phyloP scores from a whole-genome alignment of 2,888 invertebrate species.

The Linnaemya vulpina region DNA sequence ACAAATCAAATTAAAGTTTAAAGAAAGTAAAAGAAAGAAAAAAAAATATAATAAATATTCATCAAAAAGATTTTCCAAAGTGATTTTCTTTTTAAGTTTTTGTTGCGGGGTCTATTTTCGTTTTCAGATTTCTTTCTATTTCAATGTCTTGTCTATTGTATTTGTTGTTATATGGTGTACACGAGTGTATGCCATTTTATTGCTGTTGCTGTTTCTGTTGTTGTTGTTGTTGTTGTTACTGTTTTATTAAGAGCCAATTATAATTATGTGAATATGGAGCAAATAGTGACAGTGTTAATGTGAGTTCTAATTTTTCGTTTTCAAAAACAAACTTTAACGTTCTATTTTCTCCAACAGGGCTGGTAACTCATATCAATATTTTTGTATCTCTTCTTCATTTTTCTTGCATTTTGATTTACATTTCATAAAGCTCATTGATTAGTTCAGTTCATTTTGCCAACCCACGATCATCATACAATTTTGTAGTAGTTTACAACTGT shows the following conservation, averaged over 20 bases:
- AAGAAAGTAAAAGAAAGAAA: slow-evolving; percentile 24
- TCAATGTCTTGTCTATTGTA: slow-evolving; percentile 70
- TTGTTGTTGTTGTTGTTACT: slow-evolving; percentile 72
- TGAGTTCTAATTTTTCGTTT: slow-evolving; percentile 37
- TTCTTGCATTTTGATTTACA: too few relatives aligned
- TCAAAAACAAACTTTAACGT: slow-evolving; percentile 26
- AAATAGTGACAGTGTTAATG: slow-evolving; percentile 79
- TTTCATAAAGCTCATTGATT: too few relatives aligned
- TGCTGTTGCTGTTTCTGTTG: slow-evolving; percentile 72
- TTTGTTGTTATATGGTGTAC: slow-evolving; percentile 68
- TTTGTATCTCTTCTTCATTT: too few relatives aligned
- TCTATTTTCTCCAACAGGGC: background rate
- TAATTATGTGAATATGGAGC: slow-evolving; percentile 82
- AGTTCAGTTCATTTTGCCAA: too few relatives aligned
- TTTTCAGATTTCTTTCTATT: slow-evolving; percentile 45
- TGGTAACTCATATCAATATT: too few relatives aligned
- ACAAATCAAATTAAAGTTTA: background rate
- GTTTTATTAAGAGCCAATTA: slow-evolving; percentile 74
- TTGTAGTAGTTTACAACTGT: too few relatives aligned
- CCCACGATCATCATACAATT: too few relatives aligned
- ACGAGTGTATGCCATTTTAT: slow-evolving; percentile 52
- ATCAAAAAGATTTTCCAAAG: slow-evolving; percentile 38
- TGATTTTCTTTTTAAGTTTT: slow-evolving; percentile 5
- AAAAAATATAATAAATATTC: slow-evolving; percentile 15
- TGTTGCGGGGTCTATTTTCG: slow-evolving; percentile 49